Percentiles rank a stretch among this genome's conserved stretches.
These are phyloP conservation scores for Neotoma lepida DNA, from an alignment of 2,113 vertebrate species.

Conservation along the genomic window DNA sequence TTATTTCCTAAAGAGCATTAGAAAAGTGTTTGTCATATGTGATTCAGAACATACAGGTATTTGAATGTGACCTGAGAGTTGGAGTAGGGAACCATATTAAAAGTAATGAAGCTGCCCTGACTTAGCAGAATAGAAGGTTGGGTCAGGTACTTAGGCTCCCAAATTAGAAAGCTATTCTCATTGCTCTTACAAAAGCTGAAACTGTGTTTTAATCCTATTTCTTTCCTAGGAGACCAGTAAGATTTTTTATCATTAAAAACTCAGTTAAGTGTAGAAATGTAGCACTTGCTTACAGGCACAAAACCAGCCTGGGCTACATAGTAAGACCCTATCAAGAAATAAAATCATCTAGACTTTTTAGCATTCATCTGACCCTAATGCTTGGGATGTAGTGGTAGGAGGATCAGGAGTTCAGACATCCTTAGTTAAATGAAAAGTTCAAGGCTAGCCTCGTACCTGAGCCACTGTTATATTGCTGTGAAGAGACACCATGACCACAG, in stretches of 20 bases:
- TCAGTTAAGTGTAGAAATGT: not conserved
- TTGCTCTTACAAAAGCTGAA: not conserved
- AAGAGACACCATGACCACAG: not conserved
- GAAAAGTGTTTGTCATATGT: not conserved
- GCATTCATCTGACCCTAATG: not conserved
- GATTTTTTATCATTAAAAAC: not conserved
- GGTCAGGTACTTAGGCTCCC: not conserved
- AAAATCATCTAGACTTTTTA: not conserved
- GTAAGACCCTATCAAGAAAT: not conserved
- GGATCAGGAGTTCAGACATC: not conserved
- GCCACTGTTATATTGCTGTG: not conserved
- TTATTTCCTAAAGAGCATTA: not conserved
- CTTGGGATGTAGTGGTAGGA: not conserved
- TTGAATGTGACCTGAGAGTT: not conserved
- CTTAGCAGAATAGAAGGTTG: not conserved
- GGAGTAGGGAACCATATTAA: not conserved
- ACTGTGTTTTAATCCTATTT: not conserved
- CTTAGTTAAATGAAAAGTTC: not conserved
- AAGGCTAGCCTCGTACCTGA: not conserved
- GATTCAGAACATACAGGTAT: constrained; percentile 1
- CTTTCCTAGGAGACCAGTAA: not conserved
- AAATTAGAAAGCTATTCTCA: not conserved
- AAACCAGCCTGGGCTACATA: not conserved
- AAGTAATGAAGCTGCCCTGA: not conserved
- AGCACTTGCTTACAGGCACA: not conserved